Conservation (phyloP, 2,888 invertebrate species). For the Eristalinus sepulchralis region DNA sequence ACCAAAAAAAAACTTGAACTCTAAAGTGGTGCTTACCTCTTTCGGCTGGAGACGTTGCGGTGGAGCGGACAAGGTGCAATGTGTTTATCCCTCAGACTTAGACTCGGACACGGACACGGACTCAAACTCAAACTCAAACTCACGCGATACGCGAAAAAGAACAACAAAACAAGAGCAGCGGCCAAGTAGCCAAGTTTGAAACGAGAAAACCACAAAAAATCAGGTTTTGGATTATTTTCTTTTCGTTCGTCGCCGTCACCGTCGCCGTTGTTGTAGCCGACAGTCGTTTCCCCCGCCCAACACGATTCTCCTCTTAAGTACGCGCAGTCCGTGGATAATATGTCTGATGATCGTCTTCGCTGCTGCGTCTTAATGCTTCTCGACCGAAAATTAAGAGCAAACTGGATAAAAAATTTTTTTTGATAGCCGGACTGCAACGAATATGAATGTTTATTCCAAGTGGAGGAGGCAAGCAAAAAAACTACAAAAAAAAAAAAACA, state of each 20-base stretch:
- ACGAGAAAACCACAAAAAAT: slow-evolving; percentile 28
- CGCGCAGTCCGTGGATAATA: neutral
- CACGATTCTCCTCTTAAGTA: neutral
- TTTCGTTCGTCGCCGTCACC: neutral
- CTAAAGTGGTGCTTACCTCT: neutral
- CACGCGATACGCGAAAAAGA: neutral
- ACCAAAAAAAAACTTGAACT: neutral
- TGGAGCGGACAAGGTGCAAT: neutral
- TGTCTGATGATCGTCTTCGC: neutral
- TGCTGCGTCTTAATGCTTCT: neutral
- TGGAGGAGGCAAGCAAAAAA: no score
- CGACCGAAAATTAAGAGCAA: neutral
- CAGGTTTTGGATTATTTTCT: slow-evolving; percentile 33
- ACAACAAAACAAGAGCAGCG: slow-evolving; percentile 3
- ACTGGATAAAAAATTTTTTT: neutral
- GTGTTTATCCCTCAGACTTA: neutral
- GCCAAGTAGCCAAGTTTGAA: slow-evolving; percentile 5
- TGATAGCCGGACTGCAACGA: no score
- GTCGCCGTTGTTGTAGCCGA: no score
- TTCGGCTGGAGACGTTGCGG: neutral
- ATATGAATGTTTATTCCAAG: no score
- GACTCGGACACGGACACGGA: no score
- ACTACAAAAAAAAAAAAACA: neutral
- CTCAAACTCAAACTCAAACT: neutral
- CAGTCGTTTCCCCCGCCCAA: neutral